A percentile compares a stretch with the other conserved stretches of the same genome.
Conservation (phyloP, 2,113 vertebrate genomes). For the Tyto alba region DNA sequence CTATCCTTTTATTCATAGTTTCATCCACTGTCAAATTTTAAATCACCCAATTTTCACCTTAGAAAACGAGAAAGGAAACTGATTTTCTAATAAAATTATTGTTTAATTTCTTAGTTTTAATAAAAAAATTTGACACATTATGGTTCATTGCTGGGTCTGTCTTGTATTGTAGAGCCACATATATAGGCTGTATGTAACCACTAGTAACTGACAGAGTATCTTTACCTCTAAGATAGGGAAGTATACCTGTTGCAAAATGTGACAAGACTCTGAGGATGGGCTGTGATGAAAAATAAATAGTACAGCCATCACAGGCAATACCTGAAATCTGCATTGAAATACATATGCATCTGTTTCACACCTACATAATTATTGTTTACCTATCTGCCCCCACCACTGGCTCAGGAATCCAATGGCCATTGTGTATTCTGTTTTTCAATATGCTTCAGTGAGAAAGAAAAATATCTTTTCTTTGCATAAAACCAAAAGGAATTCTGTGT, state of each 20-base stretch:
- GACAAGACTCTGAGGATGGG: not conserved
- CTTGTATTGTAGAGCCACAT: not conserved
- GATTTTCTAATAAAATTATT: not conserved
- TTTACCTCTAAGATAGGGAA: not conserved
- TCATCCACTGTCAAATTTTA: not conserved
- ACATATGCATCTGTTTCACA: not conserved
- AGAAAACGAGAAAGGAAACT: not conserved
- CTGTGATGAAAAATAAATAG: not conserved
- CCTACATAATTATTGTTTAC: not conserved
- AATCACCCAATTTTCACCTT: not conserved
- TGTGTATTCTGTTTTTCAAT: not conserved
- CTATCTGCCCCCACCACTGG: not conserved
- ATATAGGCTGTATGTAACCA: not conserved
- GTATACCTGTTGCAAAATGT: not conserved
- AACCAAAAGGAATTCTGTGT: not conserved
- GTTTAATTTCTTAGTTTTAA: not conserved
- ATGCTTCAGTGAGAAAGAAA: not conserved
- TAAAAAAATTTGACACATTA: not conserved
- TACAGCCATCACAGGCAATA: not conserved
- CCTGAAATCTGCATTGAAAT: not conserved
- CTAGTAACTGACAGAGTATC: not conserved
- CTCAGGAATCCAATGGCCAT: not conserved
- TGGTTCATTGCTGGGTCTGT: not conserved
- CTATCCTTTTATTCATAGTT: not conserved
- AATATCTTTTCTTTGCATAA: not conserved